Evolutionary conservation across 2,888 invertebrate species (phyloP).

Genomic region (Philopedon plagiatum): DNA sequence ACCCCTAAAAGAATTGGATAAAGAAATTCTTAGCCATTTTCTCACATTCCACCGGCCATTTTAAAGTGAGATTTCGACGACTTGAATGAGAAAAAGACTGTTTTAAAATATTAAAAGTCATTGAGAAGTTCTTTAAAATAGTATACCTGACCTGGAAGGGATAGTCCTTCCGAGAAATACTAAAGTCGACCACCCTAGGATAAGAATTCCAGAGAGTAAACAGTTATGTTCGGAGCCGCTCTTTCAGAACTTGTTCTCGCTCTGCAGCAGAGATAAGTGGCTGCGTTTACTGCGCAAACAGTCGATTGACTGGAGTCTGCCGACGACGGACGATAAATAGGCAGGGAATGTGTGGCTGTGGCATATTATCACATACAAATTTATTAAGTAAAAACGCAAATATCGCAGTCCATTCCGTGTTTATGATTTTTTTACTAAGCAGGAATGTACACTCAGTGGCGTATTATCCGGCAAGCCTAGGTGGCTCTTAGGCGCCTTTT

Average conservation of each 20-base stretch:
- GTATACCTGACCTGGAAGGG: conserved; percentile 48
- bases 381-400: not conserved
- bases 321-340: not conserved
- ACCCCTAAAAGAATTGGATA: too few species aligned
- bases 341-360: not conserved
- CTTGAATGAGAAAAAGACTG: conserved; percentile 10
- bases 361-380: conserved; percentile 1
- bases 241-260: conserved; percentile 36
- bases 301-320: not conserved
- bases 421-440: not conserved
- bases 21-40: too few species aligned
- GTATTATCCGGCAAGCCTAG: too few species aligned
- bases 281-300: conserved; percentile 16
- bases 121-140: conserved; percentile 42
- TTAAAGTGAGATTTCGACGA: not conserved
- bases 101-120: conserved; percentile 33
- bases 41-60: not conserved
- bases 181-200: conserved; percentile 47
- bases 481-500: too few species aligned
- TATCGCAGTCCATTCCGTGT: not conserved
- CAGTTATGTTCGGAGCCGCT: conserved; percentile 43
- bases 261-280: conserved; percentile 20
- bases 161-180: conserved; percentile 47
- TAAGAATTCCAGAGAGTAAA: conserved; percentile 45
- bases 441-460: too few species aligned